phyloP scores from a whole-genome alignment of 2,113 vertebrate genomes.

The Ivindomyrus marchei region DNA sequence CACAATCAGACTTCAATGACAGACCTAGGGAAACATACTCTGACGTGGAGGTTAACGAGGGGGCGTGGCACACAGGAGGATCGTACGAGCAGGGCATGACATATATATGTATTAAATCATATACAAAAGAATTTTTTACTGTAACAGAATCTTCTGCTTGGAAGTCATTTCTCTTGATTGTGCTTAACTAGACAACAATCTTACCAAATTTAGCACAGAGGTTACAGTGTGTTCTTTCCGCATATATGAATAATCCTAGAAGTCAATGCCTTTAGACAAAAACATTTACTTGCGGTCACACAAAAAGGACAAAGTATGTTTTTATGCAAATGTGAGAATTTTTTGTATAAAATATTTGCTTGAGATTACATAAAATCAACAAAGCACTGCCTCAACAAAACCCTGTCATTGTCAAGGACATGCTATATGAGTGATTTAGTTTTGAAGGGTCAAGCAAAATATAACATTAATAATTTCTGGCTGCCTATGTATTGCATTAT shows the following conservation, averaged over 20 bases:
- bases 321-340: background rate
- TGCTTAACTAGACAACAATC: background rate
- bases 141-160: background rate
- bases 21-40: too few species aligned
- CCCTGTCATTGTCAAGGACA: background rate
- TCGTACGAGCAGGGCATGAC: background rate
- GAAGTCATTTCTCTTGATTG: background rate
- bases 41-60: too few species aligned
- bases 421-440: background rate
- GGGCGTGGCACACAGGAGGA: too few species aligned
- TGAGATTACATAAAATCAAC: background rate
- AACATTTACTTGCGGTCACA: conserved; percentile 1
- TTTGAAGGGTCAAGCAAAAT: background rate
- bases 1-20: too few species aligned
- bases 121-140: background rate
- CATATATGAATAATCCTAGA: background rate
- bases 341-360: background rate
- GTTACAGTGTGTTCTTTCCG: background rate
- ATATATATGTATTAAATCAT: background rate
- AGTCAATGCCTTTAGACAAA: background rate
- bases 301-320: background rate
- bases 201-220: background rate
- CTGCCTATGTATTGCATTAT: background rate
- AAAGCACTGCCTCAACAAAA: background rate
- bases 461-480: background rate